Evolutionary conservation across 2,113 vertebrate species (phyloP).

Genomic region (Centropus bengalensis): DNA sequence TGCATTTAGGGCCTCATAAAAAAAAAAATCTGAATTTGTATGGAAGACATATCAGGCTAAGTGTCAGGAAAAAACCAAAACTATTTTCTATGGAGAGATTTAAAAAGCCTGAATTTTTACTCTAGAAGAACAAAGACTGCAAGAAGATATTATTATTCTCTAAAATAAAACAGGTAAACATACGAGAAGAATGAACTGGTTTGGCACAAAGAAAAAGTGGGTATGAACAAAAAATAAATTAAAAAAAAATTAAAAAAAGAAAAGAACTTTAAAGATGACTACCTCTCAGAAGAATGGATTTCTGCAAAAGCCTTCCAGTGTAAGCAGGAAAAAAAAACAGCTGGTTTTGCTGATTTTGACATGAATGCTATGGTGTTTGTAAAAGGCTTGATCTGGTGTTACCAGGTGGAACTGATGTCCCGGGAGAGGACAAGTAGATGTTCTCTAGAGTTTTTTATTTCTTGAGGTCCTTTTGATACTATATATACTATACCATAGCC

Average conservation of each 20-base stretch:
- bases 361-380: not conserved
- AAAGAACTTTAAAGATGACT: not conserved
- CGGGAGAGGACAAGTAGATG: not conserved
- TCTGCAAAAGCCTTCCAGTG: not conserved
- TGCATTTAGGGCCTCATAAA: not conserved
- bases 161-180: not conserved
- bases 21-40: not conserved
- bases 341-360: not conserved
- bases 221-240: not conserved
- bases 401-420: not conserved
- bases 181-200: not conserved
- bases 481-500: not conserved
- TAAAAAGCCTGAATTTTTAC: not conserved
- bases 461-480: not conserved
- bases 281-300: not conserved
- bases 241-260: no score
- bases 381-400: not conserved
- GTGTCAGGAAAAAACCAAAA: not conserved
- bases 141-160: not conserved
- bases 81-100: not conserved
- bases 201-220: not conserved
- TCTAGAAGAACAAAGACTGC: not conserved
- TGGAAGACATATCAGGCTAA: not conserved
- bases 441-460: not conserved
- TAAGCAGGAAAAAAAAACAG: not conserved